A percentile compares a stretch with the other conserved stretches of the same genome.
Evolutionary conservation across 2,888 invertebrate species (phyloP).

Genomic region (Fragum whitleyi): DNA sequence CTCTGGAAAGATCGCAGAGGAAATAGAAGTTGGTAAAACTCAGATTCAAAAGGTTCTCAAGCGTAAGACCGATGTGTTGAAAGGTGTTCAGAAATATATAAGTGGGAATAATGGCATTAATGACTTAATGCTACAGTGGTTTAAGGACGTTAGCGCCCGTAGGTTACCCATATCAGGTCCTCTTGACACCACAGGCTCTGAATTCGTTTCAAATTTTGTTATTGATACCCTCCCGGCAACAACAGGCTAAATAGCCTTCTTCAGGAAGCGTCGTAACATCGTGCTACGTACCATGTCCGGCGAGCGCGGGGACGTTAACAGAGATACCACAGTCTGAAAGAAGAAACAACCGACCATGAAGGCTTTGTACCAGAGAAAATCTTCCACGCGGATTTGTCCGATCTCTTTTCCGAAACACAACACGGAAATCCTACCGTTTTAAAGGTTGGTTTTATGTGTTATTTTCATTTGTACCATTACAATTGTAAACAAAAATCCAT

Average conservation of each 20-base stretch:
- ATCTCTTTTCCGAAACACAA: slow-evolving; percentile 26
- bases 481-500: too few species aligned
- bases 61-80: slow-evolving; percentile 46
- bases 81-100: slow-evolving; percentile 46
- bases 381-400: slow-evolving; percentile 37
- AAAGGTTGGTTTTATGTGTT: slow-evolving; percentile 21
- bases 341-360: slow-evolving; percentile 34
- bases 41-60: slow-evolving; percentile 55
- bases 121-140: slow-evolving; percentile 41
- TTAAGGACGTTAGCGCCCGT: slow-evolving; percentile 42
- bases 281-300: slow-evolving; percentile 42
- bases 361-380: slow-evolving; percentile 37
- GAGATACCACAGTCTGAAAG: slow-evolving; percentile 43
- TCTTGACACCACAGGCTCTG: slow-evolving; percentile 11
- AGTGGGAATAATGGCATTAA: slow-evolving; percentile 54
- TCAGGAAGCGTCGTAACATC: slow-evolving; percentile 46
- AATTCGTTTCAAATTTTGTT: slow-evolving; percentile 26
- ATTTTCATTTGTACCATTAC: background rate
- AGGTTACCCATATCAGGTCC: slow-evolving; percentile 35
- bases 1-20: slow-evolving; percentile 49
- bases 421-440: slow-evolving; percentile 17
- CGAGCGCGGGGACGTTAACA: slow-evolving; percentile 43
- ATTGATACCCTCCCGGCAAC: slow-evolving; percentile 47
- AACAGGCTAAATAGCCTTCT: slow-evolving; percentile 55
- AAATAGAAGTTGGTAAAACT: slow-evolving; percentile 57